Evolutionary conservation across 2,888 invertebrate species (phyloP).

Genomic region (Agonum fuliginosum): DNA sequence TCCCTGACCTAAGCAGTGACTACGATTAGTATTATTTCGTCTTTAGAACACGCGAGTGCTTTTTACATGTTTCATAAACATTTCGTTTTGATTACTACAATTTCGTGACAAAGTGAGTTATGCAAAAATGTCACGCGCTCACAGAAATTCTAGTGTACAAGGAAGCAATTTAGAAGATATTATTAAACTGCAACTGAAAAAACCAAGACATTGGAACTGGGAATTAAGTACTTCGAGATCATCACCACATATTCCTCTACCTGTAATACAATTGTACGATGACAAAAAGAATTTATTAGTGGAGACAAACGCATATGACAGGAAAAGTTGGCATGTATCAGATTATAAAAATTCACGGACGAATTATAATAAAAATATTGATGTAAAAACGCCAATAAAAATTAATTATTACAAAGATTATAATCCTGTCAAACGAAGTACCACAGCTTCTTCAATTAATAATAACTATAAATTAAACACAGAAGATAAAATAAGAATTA

Average conservation of each 20-base stretch:
- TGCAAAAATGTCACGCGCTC: slow-evolving; percentile 39
- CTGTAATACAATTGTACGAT: slow-evolving; percentile 79
- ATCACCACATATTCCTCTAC: slow-evolving; percentile 77
- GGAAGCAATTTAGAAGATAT: slow-evolving; percentile 71
- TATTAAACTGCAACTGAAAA: slow-evolving; percentile 78
- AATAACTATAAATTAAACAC: slow-evolving; percentile 45
- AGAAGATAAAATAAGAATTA: slow-evolving; percentile 44
- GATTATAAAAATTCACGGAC: slow-evolving; percentile 30
- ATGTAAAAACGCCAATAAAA: slow-evolving; percentile 22
- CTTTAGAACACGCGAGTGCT: slow-evolving; percentile 17
- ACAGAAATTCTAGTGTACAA: slow-evolving; percentile 2
- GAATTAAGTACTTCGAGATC: slow-evolving; percentile 79
- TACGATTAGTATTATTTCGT: slow-evolving; percentile 30
- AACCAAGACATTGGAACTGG: slow-evolving; percentile 79
- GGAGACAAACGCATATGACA: slow-evolving; percentile 75
- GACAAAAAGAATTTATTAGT: slow-evolving; percentile 78
- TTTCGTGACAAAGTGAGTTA: slow-evolving; percentile 42
- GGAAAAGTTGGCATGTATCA: slow-evolving; percentile 68
- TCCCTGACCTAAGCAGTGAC: slow-evolving; percentile 49
- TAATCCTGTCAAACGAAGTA: slow-evolving; percentile 23
- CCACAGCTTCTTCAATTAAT: slow-evolving; percentile 26
- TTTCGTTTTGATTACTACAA: slow-evolving; percentile 19
- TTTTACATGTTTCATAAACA: slow-evolving; percentile 43
- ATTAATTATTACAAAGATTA: slow-evolving; percentile 6
- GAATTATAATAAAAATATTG: slow-evolving; percentile 8